Evolutionary conservation across 1,140 invertebrate genomes (phyloP).

Genomic region (Bombus impatiens): DNA sequence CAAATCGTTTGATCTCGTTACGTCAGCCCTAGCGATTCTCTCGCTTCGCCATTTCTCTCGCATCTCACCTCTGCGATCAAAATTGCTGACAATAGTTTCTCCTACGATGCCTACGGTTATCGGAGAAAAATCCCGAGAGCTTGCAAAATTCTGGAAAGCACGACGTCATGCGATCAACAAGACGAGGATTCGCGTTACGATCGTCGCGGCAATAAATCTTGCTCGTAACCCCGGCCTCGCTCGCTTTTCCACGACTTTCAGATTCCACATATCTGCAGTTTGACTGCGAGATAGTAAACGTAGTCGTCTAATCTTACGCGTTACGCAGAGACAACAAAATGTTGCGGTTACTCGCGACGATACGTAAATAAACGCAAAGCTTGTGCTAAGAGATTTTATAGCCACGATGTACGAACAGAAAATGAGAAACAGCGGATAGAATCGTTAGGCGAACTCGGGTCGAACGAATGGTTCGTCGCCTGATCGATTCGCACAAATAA

Average conservation of each 20-base stretch:
- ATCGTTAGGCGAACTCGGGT: no score
- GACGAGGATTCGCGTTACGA: not conserved
- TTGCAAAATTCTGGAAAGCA: not conserved
- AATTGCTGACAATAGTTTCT: not conserved
- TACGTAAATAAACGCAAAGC: no score
- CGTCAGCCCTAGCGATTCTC: not conserved
- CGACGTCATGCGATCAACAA: not conserved
- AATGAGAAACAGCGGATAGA: no score
- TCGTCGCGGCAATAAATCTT: not conserved
- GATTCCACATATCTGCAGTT: not conserved
- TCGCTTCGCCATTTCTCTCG: not conserved
- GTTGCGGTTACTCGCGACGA: no score
- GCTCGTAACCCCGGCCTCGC: not conserved
- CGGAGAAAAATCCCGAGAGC: not conserved
- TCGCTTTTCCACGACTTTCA: constrained; percentile 27
- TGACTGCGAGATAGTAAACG: not conserved
- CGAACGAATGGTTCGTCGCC: no score
- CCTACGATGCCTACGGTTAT: not conserved
- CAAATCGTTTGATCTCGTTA: not conserved
- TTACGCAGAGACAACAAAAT: no score
- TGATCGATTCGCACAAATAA: no score
- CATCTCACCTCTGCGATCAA: not conserved
- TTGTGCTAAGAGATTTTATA: no score
- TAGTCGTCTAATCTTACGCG: no score
- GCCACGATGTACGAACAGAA: no score